Conservation (phyloP, 2,797 vertebrate genomes). For the Sebastes iracundus region DNA sequence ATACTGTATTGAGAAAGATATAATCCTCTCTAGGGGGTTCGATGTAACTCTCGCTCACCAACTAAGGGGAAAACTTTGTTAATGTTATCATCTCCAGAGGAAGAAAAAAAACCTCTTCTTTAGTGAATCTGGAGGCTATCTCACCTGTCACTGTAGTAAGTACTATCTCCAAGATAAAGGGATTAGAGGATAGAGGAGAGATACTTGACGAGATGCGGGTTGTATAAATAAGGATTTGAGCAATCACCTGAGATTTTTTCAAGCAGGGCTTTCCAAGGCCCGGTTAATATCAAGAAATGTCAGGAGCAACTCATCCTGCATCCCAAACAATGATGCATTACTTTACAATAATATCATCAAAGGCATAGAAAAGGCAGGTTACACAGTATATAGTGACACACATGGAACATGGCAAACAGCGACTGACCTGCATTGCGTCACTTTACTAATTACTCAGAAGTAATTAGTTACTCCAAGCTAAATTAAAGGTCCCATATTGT, state of each 20-base stretch:
- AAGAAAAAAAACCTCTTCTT: slow-evolving; percentile 14
- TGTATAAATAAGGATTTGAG: slow-evolving; percentile 44
- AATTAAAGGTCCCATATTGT: no score
- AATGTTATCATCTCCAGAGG: slow-evolving; percentile 36
- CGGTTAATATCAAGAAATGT: slow-evolving; percentile 6
- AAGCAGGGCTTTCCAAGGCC: background rate
- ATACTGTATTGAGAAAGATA: slow-evolving; percentile 37
- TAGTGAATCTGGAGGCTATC: slow-evolving; percentile 44
- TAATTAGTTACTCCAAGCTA: background rate
- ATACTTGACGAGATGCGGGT: slow-evolving; percentile 46
- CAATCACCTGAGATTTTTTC: slow-evolving; percentile 20
- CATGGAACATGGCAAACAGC: background rate
- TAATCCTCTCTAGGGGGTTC: slow-evolving; percentile 51
- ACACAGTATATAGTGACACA: background rate
- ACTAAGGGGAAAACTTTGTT: slow-evolving; percentile 51
- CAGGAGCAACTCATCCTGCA: background rate
- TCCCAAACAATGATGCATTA: background rate
- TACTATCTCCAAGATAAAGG: slow-evolving; percentile 39
- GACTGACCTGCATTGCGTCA: background rate
- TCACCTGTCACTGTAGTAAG: slow-evolving; percentile 50
- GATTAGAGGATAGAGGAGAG: slow-evolving; percentile 52
- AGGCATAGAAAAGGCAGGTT: background rate
- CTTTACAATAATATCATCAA: background rate
- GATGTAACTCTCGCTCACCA: slow-evolving; percentile 26
- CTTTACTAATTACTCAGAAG: background rate